Evolutionary conservation across 1,140 invertebrate genomes (phyloP).

Genomic region (Vanessa tameamea): DNA sequence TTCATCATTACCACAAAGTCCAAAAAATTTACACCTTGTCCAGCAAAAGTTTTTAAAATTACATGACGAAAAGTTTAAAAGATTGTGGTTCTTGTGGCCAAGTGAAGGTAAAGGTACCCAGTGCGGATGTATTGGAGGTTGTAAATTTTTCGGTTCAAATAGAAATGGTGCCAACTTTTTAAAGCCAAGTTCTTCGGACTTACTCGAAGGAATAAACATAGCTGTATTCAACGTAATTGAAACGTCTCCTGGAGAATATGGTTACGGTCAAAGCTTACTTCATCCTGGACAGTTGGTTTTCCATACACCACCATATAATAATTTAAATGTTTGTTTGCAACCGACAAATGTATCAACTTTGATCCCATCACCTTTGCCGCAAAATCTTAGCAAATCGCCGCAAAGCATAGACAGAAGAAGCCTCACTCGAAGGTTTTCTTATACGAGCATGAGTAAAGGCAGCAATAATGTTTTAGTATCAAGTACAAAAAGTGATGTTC

Average conservation of each 20-base stretch:
- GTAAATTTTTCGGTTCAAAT: conserved; percentile 95
- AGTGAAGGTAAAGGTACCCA: conserved; percentile 84
- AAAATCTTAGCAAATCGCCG: conserved; percentile 64
- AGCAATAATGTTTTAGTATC: conserved; percentile 70
- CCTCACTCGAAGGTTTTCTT: conserved; percentile 83
- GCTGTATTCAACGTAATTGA: conserved; percentile 82
- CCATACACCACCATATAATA: conserved; percentile 92
- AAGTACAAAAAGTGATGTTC: conserved; percentile 84
- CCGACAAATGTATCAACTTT: conserved; percentile 80
- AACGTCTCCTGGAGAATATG: conserved; percentile 82
- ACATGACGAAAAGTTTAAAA: conserved; percentile 93
- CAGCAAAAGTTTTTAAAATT: conserved; percentile 92
- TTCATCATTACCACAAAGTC: conserved; percentile 87
- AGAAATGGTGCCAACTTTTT: conserved; percentile 93
- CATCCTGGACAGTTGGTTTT: conserved; percentile 94
- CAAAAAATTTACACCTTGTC: conserved; percentile 88
- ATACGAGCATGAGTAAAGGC: conserved; percentile 81
- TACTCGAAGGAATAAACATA: conserved; percentile 90
- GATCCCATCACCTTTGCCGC: conserved; percentile 73
- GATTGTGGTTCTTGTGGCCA: conserved; percentile 97
- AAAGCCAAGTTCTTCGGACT: conserved; percentile 89
- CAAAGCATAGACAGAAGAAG: conserved; percentile 78
- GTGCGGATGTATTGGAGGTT: conserved; percentile 97
- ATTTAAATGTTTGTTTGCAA: conserved; percentile 88
- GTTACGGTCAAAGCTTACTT: conserved; percentile 96